Percentiles rank a stretch among this genome's conserved stretches.
Conservation (phyloP, 2,888 invertebrate species). For the Apamea monoglypha region DNA sequence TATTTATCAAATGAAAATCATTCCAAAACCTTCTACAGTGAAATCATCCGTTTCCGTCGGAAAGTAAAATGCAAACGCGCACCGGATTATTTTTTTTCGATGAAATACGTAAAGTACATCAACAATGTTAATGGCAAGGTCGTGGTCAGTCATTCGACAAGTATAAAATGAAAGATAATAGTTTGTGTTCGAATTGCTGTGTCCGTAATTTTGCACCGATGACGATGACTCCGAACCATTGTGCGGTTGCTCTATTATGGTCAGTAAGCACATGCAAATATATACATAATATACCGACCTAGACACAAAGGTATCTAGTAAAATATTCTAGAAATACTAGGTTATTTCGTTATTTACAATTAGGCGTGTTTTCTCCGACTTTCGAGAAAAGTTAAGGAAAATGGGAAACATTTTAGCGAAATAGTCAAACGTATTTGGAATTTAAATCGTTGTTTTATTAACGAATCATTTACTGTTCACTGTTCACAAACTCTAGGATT, state of each 20-base stretch:
- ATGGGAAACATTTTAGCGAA: slow-evolving; percentile 5
- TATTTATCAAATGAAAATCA: slow-evolving; percentile 2
- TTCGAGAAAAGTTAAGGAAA: slow-evolving; percentile 24
- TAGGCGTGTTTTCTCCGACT: background rate
- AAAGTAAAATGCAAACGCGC: slow-evolving; percentile 14
- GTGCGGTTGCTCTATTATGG: slow-evolving; percentile 48
- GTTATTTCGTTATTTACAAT: slow-evolving; percentile 1
- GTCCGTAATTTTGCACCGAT: slow-evolving; percentile 65
- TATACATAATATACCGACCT: slow-evolving; percentile 25
- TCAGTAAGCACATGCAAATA: slow-evolving; percentile 48
- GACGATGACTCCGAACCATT: slow-evolving; percentile 63
- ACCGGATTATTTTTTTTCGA: slow-evolving; percentile 30
- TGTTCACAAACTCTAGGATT: slow-evolving; percentile 2
- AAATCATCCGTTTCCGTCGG: slow-evolving; percentile 12
- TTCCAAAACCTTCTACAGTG: background rate
- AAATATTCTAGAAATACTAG: slow-evolving; percentile 24
- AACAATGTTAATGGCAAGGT: slow-evolving; percentile 68
- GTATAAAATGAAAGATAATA: slow-evolving; percentile 67
- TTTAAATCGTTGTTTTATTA: slow-evolving; percentile 3
- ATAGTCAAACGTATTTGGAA: background rate
- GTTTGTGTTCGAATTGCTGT: slow-evolving; percentile 60
- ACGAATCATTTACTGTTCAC: background rate
- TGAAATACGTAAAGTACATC: slow-evolving; percentile 20
- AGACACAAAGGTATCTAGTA: slow-evolving; percentile 13
- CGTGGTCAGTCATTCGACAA: slow-evolving; percentile 68